Base-by-base conservation (phyloP, 35 echinoderm and acorn worm species). In the Ophiothrix spiculata region DNA sequence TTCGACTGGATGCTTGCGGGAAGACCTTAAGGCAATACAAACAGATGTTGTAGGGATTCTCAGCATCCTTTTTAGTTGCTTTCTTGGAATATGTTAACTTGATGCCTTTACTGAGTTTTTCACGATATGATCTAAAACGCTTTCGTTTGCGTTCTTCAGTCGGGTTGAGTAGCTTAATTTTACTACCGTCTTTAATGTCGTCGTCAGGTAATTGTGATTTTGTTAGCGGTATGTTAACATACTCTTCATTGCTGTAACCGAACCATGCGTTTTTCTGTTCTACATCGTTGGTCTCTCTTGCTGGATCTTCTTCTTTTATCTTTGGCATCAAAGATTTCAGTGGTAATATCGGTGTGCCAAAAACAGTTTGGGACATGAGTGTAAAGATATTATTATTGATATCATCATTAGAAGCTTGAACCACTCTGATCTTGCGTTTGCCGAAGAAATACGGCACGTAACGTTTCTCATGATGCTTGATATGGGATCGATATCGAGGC, bases 1-100 rank as follows among this genome's bases (percentile, higher is more conserved):
- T 98, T 17, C 93, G 56, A 80, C 93, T 98, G 1, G 95, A 98
- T 1, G 93, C 81, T 54, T 93, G 91, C 1, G 91, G 91, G 56
- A 98, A 98, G 33, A 90, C 92, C 38, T 88, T 85, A 23, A 74
- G 31, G 81, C 95, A 98, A 28, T 69, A 69, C 10, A 69, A 69
- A 28, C 60, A 69, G 25, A 69, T 25, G 25, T 69, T 69, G 23
- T 12, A 69, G 2, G 60, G 60, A 69, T 69, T 69, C 25, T 69
- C 60, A 28, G 60, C 60, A 28, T 69, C 60, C 29, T 69, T 54
- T 69, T 69, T 69, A 15, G 60, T 69, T 25, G 60, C 60, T 25
- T 69, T 69, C 10, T 15, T n/a, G 6, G 60, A 69, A 69, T 15
- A 69, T 4, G 4, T 6, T 69, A 69, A 15, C 29, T 69, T 69